Percentiles rank a stretch among this genome's conserved stretches.
Evolutionary conservation across 2,113 vertebrate genomes (phyloP).

Genomic region (Platysteira castanea): DNA sequence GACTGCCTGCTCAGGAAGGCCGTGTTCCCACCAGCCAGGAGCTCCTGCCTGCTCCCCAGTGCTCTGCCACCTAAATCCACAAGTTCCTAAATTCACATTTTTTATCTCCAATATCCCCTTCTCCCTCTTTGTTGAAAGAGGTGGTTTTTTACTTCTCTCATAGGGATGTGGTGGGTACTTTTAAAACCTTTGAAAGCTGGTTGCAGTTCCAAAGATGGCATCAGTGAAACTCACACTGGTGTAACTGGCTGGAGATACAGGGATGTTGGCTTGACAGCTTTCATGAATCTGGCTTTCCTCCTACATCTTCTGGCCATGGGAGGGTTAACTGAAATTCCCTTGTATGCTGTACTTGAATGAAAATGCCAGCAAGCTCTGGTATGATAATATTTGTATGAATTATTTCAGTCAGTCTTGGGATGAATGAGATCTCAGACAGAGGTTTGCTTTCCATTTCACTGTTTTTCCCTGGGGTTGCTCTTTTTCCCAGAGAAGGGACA

Average conservation of each 20-base stretch:
- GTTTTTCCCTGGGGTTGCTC: background rate
- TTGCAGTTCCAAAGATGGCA: background rate
- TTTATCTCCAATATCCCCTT: background rate
- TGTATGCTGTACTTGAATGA: background rate
- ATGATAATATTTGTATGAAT: background rate
- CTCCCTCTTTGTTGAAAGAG: background rate
- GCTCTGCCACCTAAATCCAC: background rate
- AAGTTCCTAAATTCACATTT: background rate
- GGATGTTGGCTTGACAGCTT: background rate
- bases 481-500: background rate
- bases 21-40: background rate
- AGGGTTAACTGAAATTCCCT: background rate
- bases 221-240: background rate
- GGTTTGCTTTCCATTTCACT: background rate
- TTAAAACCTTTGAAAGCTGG: background rate
- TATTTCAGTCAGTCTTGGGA: background rate
- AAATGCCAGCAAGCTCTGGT: background rate
- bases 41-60: background rate
- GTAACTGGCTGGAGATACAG: background rate
- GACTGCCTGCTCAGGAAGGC: constrained; percentile 39
- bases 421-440: background rate
- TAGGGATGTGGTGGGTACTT: background rate
- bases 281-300: background rate
- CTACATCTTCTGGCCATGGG: background rate
- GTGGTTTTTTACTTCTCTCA: background rate